These are phyloP conservation scores for Hydrophis major DNA, from an alignment of 2,797 vertebrate species.

Conservation along the genomic window DNA sequence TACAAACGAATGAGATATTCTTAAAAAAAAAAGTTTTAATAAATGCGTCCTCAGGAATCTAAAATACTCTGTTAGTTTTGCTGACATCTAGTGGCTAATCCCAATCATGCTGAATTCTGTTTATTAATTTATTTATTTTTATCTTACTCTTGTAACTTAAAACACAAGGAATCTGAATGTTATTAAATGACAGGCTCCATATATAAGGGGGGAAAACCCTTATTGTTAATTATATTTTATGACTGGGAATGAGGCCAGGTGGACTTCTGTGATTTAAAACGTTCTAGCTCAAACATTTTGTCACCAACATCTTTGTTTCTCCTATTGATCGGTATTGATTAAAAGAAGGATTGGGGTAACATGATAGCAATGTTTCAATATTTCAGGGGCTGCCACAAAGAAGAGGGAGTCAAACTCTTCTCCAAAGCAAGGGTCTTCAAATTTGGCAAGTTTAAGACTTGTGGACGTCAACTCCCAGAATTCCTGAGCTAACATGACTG, in stretches of 20 bases:
- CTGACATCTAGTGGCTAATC: slow-evolving; percentile 32
- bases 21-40: neutral
- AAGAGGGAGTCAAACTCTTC: no score
- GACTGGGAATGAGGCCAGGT: neutral
- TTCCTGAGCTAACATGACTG: no score
- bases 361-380: no score
- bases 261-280: neutral
- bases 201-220: neutral
- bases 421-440: no score
- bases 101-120: slow-evolving; percentile 5
- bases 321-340: neutral
- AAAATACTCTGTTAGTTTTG: neutral
- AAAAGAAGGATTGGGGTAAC: no score
- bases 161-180: neutral
- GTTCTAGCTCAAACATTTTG: neutral
- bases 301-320: neutral
- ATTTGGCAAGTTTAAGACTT: no score
- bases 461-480: no score
- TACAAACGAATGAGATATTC: neutral
- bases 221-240: no score
- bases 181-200: neutral
- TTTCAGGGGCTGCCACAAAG: no score
- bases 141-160: neutral
- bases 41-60: neutral
- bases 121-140: slow-evolving; percentile 17